Base-by-base conservation (phyloP, 2,888 invertebrate species). In the Drosophila paracracens region DNA sequence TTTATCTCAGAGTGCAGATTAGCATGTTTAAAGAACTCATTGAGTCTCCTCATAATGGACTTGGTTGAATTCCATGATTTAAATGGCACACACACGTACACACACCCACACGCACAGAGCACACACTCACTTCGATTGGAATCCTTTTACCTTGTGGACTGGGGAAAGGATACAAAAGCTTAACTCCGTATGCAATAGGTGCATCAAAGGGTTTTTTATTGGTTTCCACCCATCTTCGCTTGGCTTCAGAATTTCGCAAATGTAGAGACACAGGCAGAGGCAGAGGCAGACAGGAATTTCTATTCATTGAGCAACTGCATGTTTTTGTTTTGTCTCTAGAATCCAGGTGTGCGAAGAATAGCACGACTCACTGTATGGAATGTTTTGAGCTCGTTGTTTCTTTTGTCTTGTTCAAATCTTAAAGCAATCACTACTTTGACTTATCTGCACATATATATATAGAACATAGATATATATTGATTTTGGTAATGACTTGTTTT, bases 21-120 rank as follows among this genome's bases (percentile, higher is more conserved):
- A 79, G 64, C 84, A 83, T 81, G 71, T 73, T 73, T 74, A 64
- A 79, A 71, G 64, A 71, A 66, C 68, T 76, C 71, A 56, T 74
- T 46, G 54, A 65, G 64, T 38, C 29, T 29, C 31, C 57, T 66
- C 31, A n/a, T 43, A 58, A 65, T 74, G 58, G 16, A 36, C 29
- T 53, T n/a, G n/a, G 10, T 21, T 25, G 8, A 21, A 18, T 31
- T 18, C n/a, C 27, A 4, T 52, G 52, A 56, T n/a, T 58, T 52
- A 35, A 54, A 48, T 48, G 31, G 33, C 46, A 48, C 35, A 27
- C 58, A 31, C 18, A 29, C 29, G 11, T 0, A 21, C n/a, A 52
- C 4, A n/a, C 25, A 18, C 11, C 18, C 13, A 27, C 18, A 7
- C 36, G 13, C 7, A 25, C 21, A 46, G 4, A 16, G 16, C 16